Percentiles rank a stretch among this genome's conserved stretches.
These are phyloP conservation scores for Catamblyrhynchus diadema DNA, from an alignment of 2,797 vertebrate genomes.

Conservation along the genomic window DNA sequence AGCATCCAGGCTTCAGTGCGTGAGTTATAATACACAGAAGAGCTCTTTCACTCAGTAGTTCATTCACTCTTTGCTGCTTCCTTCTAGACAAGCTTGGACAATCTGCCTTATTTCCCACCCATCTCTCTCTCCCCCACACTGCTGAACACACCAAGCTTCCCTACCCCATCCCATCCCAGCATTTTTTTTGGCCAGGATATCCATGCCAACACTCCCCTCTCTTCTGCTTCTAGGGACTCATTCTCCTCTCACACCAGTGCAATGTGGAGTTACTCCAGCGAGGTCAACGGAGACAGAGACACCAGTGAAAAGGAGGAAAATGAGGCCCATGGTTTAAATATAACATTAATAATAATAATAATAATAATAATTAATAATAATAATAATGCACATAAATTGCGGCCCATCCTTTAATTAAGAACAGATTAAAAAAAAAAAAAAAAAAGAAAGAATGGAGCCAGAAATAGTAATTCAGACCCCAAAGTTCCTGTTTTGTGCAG, in stretches of 20 bases:
- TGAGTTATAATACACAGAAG: slow-evolving; percentile 83
- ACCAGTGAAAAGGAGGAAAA: slow-evolving; percentile 47
- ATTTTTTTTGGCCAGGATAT: not conserved
- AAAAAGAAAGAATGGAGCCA: not conserved
- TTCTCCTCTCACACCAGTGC: slow-evolving; percentile 62
- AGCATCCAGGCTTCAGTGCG: slow-evolving; percentile 88
- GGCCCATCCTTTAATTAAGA: not conserved
- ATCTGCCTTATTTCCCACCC: not conserved
- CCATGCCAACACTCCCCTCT: not conserved
- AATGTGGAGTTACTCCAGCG: slow-evolving; percentile 44
- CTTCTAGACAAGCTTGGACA: not conserved
- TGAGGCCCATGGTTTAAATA: slow-evolving; percentile 58
- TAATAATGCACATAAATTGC: slow-evolving; percentile 40
- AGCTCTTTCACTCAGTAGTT: slow-evolving; percentile 94
- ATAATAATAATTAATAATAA: not conserved
- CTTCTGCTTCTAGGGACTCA: slow-evolving; percentile 44
- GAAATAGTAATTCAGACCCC: slow-evolving; percentile 2
- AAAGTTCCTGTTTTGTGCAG: not conserved
- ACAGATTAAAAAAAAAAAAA: not conserved
- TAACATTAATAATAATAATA: slow-evolving; percentile 39
- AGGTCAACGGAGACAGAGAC: slow-evolving; percentile 54
- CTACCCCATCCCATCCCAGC: not conserved
- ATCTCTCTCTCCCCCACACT: not conserved
- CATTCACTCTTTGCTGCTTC: slow-evolving; percentile 80
- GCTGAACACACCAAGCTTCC: not conserved